Evolutionary conservation across 2,113 vertebrate genomes (phyloP), one percentile per base, ranked within the genome.

Genomic region (Saimiri boliviensis): DNA sequence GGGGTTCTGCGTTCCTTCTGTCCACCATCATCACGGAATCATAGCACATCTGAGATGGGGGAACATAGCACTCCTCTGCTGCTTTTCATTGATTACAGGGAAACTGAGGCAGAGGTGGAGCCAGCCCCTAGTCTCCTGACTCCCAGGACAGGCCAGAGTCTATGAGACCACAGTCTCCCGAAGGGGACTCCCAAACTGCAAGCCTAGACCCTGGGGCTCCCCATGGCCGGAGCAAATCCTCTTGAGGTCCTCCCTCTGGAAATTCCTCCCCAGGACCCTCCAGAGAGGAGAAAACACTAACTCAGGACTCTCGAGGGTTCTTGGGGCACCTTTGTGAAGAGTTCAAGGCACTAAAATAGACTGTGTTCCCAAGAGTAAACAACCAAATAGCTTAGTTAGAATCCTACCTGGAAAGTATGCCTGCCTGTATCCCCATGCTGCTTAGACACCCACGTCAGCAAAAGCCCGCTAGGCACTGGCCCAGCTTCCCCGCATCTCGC

Each of bases 361-460:
- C n/a, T 5, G 3, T 6, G 35, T 19, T 37, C 47, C 40, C 20
- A 42, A 40, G 66, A 25, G 40, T 8, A 58, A 21, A 73, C 6
- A 13, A 23, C 19, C 32, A 2, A 5, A 3, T 0, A 32, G 56
- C 88, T 10, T 19, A 3, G 9, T 37, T 11, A 25, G 85, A 68
- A 74, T 56, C 49, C 12, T 6, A 8, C 8, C 10, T 12, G 68
- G 86, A 49, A 74, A 35, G 1, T 0, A 5, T 0, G 42, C 66
- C 80, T 14, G 0, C 17, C 35, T 12, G 21, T 12, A 11, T 19
- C 60, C 40, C 32, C 5, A 0, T 11, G 35, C 35, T 2, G 42
- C 7, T 0, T 0, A 35, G 58, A 23, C 0, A 21, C 45, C 71
- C 2, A 4, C 2, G 0, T 37, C 63, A 13, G 89, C 1, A 0